Conservation (phyloP, 2,888 invertebrate species). For the Arctia plantaginis region DNA sequence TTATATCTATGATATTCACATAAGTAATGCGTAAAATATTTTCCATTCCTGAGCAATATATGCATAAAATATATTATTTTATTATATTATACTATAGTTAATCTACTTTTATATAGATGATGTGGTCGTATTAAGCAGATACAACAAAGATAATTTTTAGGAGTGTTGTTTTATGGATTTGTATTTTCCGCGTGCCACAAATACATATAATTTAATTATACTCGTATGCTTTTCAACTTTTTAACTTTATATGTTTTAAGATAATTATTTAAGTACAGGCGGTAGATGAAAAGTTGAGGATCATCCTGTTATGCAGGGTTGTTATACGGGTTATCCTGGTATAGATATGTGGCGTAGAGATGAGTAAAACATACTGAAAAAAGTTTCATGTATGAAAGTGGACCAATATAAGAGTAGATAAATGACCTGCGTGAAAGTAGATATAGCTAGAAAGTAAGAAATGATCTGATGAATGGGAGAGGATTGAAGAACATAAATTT, state of each 20-base stretch:
- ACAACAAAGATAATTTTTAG: background rate
- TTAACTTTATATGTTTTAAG: background rate
- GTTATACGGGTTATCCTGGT: no score
- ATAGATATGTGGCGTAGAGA: no score
- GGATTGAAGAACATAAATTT: no score
- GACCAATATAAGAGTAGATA: no score
- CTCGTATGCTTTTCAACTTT: background rate
- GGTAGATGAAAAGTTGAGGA: no score
- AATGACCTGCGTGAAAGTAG: no score
- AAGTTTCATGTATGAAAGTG: no score
- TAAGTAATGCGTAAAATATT: background rate
- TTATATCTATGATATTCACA: background rate
- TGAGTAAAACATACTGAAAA: no score
- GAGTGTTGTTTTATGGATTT: background rate
- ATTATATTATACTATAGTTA: background rate
- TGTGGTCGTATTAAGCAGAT: background rate
- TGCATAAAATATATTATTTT: background rate
- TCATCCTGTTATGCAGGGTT: no score
- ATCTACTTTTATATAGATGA: background rate
- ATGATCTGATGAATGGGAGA: no score
- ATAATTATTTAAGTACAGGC: no score
- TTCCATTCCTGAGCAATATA: background rate
- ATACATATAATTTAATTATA: background rate
- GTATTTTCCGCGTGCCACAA: background rate
- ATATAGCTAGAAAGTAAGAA: no score